Base-by-base conservation (phyloP, 2,113 vertebrate genomes). In the Tringa solitaria region DNA sequence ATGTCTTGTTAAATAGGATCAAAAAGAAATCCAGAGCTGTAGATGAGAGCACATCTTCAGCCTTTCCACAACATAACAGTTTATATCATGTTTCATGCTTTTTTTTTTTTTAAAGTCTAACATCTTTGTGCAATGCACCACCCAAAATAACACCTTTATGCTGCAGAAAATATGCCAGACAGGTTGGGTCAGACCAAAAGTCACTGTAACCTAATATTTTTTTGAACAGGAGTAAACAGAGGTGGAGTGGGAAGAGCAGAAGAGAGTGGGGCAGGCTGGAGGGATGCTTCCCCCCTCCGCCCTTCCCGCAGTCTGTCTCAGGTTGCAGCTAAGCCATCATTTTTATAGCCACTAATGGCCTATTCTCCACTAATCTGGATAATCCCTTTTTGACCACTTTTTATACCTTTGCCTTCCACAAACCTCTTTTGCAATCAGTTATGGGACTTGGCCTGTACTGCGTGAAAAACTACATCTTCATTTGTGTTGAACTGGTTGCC, bases 331-430 rank as follows among this genome's bases (percentile, higher is more conserved):
- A 95, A 94, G 17, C 56, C 84, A 93, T 89, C 93, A 91, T 93
- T 96, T 96, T 97, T 96, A 95, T 87, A 84, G 93, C 70, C 86
- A 82, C 94, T 89, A 97, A 96, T 93, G 69, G 77, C 77, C 84
- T 91, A 84, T 96, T 95, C 93, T 89, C 73, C 74, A 53, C 64
- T 96, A 94, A 95, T 95, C 89, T 22, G 8, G 69, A 70, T 92
- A 96, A 96, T 91, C 64, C 91, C 69, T 95, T 95, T 95, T 84
- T 91, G 91, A 95, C 86, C 91, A 91, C 68, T 92, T 91, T 84
- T 84, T 92, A 87, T 96, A 96, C 76, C 80, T 93, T 89, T 80
- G 59, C 84, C 83, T 95, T 93, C 83, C 83, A 63, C 91, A 89
- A 92, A 81, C 50, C 33, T 82, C 73, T 73, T 87, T 46, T 69